Base-by-base conservation (phyloP, 2,797 vertebrate species). In the Gymnoscopelus braueri region DNA sequence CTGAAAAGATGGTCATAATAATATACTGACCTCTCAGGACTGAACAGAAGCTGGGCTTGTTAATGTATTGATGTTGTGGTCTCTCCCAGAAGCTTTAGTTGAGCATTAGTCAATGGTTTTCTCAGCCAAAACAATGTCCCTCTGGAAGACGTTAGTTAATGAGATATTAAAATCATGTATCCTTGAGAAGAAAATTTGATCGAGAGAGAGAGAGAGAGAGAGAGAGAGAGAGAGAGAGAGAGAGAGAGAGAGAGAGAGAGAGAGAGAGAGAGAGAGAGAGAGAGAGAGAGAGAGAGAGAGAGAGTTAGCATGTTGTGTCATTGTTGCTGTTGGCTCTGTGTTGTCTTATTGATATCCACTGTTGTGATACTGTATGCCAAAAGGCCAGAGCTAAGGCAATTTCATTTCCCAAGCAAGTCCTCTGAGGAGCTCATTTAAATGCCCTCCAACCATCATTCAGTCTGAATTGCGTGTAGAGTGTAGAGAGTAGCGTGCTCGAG, bases 381-480 rank as follows among this genome's bases (percentile, higher is more conserved):
- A 84, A 85, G 85, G 80, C 83, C 82, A 83, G 56, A 79, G 85
- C 71, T 57, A 63, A 83, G 72, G 88, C 89, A 91, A 90, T 93
- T 92, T 90, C 71, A 84, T 89, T 86, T 90, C 78, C 78, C 87
- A 86, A 86, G 84, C 78, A 86, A 69, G 68, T 63, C 74, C 84
- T 90, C 72, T 74, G 66, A 84, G 77, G 83, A 91, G 82, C 89
- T 92, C 50, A 93, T 91, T 91, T 91, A 86, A 84, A 81, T 86
- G 85, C 88, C 88, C 89, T 90, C 86, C 66, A 88, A 88, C 88
- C 85, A 88, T 72, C 7, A 75, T 84, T 70, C 68, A 23, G 62
- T 69, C 81, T 81, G 74, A 82, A 86, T 90, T 89, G 79, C 80
- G 79, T 87, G 90, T 80, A 74, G 74, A 81, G 12, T 48, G 39